These are phyloP conservation scores for Masticophis lateralis DNA, from an alignment of 2,797 vertebrate genomes.

Conservation along the genomic window DNA sequence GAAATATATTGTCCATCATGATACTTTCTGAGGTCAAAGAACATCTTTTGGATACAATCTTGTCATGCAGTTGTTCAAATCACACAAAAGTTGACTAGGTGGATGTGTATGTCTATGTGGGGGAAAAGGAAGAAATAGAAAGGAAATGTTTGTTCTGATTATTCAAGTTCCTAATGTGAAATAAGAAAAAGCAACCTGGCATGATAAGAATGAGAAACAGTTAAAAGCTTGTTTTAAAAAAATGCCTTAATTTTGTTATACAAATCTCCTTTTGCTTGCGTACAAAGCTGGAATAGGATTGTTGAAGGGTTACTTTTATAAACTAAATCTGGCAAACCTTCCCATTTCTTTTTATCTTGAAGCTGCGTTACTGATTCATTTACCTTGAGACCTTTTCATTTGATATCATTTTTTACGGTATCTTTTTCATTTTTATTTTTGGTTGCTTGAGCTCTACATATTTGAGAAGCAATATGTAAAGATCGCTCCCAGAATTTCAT, in stretches of 20 bases:
- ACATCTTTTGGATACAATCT: background rate
- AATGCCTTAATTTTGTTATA: background rate
- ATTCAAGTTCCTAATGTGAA: background rate
- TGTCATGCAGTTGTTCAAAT: background rate
- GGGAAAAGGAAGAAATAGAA: background rate
- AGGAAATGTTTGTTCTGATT: background rate
- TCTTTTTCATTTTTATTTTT: background rate
- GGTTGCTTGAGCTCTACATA: background rate
- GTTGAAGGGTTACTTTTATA: background rate
- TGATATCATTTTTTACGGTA: slow-evolving; percentile 9
- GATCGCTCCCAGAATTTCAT: background rate
- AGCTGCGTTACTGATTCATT: slow-evolving; percentile 12
- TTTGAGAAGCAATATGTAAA: background rate
- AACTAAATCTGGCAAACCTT: background rate
- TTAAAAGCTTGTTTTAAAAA: background rate
- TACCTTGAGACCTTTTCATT: slow-evolving; percentile 21
- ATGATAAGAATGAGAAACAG: background rate
- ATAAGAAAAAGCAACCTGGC: background rate
- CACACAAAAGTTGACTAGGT: background rate
- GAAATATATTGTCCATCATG: background rate
- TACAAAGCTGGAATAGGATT: background rate
- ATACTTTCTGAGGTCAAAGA: background rate
- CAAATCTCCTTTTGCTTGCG: background rate
- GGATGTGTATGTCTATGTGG: background rate
- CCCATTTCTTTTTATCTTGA: slow-evolving; percentile 18